Evolutionary conservation across 1,140 invertebrate genomes (phyloP), one percentile per base, ranked within the genome.

Genomic region (Calephelis nemesis): DNA sequence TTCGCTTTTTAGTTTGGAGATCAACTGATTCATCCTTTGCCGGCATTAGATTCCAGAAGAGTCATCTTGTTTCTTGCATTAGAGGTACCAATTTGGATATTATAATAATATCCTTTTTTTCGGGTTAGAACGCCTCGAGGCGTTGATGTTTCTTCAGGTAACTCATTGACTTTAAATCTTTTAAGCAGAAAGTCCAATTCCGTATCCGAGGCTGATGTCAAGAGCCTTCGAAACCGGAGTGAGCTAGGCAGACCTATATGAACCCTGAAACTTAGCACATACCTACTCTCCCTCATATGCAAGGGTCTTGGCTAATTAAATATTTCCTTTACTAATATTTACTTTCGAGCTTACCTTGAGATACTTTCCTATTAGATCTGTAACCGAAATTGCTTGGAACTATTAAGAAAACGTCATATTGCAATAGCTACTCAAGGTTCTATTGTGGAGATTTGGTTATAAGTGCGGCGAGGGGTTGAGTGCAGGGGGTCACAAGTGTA

Each of bases 1-100:
- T 30, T 64, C 63, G 63, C 63, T 19, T 8, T n/a, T 64, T 47
- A 64, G 45, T 64, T 64, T 64, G 47, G 48, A 64, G 63, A 64
- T 64, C 63, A 64, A 64, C 19, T 10, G 47, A 64, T 49, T 49
- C 15, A 49, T 48, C 63, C n/a, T 64, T 64, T 48, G 13, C n/a
- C 4, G 13, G 7, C 62, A 63, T 63, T 63, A 47, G 42, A 63
- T 47, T 47, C 42, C 42, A 47, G 15, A 63, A 47, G 11, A 47
- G 40, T 39, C 10, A 13, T 48, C 47, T 64, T 64, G 13, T 10
- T 64, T 64, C 47, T 64, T 47, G 19, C 63, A 19, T 63, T 63
- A 47, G 47, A 63, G 62, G 47, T 48, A 49, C 47, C 13, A 64
- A 48, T 64, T 64, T 64, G 63, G 45, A 15, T 47, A 19, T 0